These are phyloP conservation scores for Eremobia ochroleuca DNA, from an alignment of 2,888 invertebrate genomes.

Conservation along the genomic window DNA sequence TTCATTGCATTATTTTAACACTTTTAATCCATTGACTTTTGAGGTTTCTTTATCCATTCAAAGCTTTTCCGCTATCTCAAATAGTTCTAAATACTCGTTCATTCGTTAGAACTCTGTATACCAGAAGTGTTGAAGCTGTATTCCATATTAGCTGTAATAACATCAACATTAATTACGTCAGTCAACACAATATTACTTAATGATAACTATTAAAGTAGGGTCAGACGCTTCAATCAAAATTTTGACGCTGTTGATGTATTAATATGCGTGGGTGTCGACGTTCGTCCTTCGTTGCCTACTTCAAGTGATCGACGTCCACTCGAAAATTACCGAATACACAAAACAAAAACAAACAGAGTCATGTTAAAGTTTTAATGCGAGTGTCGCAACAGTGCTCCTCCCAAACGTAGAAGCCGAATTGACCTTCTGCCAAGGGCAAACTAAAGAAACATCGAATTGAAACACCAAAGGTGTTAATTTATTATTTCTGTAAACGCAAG, in stretches of 20 bases:
- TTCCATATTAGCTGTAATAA: constrained; percentile 20
- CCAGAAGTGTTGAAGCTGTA: constrained; percentile 1
- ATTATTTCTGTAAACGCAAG: constrained; percentile 87
- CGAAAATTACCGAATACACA: constrained; percentile 86
- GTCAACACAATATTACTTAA: constrained; percentile 39
- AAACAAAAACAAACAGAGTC: constrained; percentile 82
- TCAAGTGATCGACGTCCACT: constrained; percentile 82
- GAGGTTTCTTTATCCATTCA: neutral
- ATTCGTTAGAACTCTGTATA: neutral
- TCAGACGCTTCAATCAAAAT: constrained; percentile 63
- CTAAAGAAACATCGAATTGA: constrained; percentile 80
- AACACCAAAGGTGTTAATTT: constrained; percentile 86
- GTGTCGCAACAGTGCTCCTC: constrained; percentile 82
- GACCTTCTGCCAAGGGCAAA: constrained; percentile 87
- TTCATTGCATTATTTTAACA: neutral
- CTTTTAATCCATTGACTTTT: neutral
- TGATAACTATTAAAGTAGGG: constrained; percentile 56
- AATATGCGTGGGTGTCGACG: constrained; percentile 75
- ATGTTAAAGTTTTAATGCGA: constrained; percentile 79
- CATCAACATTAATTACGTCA: constrained; percentile 32
- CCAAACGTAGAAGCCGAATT: constrained; percentile 79
- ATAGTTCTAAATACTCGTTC: neutral
- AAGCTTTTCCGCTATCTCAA: neutral
- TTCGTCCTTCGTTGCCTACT: constrained; percentile 83
- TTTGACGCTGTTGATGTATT: constrained; percentile 64